These are phyloP conservation scores for Maniola hyperantus DNA, from an alignment of 2,888 invertebrate genomes.

Conservation along the genomic window DNA sequence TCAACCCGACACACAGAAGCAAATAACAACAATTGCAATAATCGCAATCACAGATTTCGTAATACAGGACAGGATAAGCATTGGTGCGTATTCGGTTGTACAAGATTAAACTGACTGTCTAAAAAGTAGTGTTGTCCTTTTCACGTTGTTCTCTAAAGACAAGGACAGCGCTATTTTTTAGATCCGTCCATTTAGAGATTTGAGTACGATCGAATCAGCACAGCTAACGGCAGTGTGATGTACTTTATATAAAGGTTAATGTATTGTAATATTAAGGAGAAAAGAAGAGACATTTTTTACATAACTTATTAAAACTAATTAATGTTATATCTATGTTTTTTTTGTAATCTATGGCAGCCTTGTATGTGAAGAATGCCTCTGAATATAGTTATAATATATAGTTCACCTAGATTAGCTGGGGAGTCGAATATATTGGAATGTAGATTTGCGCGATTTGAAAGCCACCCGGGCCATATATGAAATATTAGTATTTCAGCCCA, in stretches of 20 bases:
- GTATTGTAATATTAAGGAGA: conserved; percentile 34
- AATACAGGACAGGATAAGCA: not conserved
- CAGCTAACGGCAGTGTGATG: conserved; percentile 39
- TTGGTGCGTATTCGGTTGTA: not conserved
- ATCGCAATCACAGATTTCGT: not conserved
- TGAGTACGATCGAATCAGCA: not conserved
- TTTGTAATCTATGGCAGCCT: conserved; percentile 33
- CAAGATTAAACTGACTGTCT: not conserved
- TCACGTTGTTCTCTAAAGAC: too few relatives aligned
- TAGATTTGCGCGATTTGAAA: too few relatives aligned
- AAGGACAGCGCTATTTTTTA: not conserved
- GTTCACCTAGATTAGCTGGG: not conserved
- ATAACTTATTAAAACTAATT: conserved; percentile 28
- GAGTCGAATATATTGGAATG: not conserved
- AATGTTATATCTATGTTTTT: conserved; percentile 13
- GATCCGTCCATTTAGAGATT: not conserved
- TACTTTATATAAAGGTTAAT: conserved; percentile 36
- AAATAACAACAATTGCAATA: not conserved
- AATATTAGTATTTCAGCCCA: too few relatives aligned
- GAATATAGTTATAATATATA: conserved; percentile 1
- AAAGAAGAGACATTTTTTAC: conserved; percentile 32
- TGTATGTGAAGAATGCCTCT: conserved; percentile 38
- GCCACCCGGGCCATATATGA: too few relatives aligned
- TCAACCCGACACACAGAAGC: not conserved
- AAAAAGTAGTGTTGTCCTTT: not conserved